Percentiles rank a stretch among this genome's conserved stretches.
Conservation (phyloP, 2,113 vertebrate species). For the Zosterops hypoxanthus region DNA sequence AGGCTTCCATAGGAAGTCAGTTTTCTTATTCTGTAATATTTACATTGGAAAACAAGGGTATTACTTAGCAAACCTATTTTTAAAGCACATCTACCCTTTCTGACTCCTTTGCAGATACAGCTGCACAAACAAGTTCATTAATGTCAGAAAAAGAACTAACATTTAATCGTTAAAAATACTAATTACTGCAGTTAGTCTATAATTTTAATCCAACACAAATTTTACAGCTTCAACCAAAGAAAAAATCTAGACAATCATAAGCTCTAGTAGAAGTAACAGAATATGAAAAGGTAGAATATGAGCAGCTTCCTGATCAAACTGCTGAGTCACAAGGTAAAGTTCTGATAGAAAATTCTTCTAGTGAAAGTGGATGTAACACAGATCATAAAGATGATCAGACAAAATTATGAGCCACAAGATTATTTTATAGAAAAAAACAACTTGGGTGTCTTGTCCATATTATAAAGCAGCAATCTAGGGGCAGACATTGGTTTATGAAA, state of each 20-base stretch:
- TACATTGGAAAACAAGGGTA: not conserved
- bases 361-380: not conserved
- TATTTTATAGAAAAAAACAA: not conserved
- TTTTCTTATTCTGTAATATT: not conserved
- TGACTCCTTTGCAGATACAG: not conserved
- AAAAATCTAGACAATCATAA: not conserved
- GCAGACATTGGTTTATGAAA: not conserved
- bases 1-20: not conserved
- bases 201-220: not conserved
- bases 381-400: not conserved
- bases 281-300: not conserved
- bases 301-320: not conserved
- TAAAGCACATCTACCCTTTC: not conserved
- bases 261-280: accelerated
- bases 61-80: not conserved
- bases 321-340: not conserved
- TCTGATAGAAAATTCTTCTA: not conserved
- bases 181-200: not conserved
- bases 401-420: not conserved
- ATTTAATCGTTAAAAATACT: not conserved
- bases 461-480: not conserved
- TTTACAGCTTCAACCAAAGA: not conserved
- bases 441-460: not conserved
- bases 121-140: not conserved
- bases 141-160: not conserved